Percentiles rank a stretch among this genome's conserved stretches.
Evolutionary conservation across 2,797 vertebrate genomes (phyloP).

Genomic region (Gallinago solitaria): DNA sequence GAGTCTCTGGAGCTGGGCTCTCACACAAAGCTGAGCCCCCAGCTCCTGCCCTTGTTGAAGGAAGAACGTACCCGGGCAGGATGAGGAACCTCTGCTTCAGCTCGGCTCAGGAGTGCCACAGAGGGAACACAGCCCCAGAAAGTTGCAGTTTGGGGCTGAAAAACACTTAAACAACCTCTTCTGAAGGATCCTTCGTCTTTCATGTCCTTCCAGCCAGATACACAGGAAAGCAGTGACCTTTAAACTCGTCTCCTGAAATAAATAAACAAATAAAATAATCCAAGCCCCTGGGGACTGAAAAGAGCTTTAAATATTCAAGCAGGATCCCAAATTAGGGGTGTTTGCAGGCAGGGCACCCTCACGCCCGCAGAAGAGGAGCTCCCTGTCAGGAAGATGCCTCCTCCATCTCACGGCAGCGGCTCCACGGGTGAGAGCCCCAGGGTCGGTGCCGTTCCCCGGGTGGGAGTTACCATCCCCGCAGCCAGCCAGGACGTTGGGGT

Average conservation of each 20-base stretch:
- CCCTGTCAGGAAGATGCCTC: background rate
- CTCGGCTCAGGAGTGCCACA: rapidly evolving
- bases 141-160: background rate
- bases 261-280: too few relatives aligned
- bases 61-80: background rate
- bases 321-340: background rate
- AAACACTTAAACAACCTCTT: background rate
- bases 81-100: background rate
- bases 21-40: background rate
- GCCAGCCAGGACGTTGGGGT: background rate
- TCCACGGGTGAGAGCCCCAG: background rate
- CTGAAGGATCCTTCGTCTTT: background rate
- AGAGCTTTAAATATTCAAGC: background rate
- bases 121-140: background rate
- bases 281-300: background rate
- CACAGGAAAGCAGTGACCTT: background rate
- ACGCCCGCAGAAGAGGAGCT: rapidly evolving
- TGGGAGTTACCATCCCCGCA: background rate
- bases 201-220: background rate
- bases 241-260: background rate
- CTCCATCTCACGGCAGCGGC: rapidly evolving
- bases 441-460: background rate
- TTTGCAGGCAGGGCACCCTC: rapidly evolving
- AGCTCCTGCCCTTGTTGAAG: background rate
- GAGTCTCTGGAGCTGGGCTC: background rate